Conservation (phyloP, 2,797 vertebrate species). For the Acomys russatus region DNA sequence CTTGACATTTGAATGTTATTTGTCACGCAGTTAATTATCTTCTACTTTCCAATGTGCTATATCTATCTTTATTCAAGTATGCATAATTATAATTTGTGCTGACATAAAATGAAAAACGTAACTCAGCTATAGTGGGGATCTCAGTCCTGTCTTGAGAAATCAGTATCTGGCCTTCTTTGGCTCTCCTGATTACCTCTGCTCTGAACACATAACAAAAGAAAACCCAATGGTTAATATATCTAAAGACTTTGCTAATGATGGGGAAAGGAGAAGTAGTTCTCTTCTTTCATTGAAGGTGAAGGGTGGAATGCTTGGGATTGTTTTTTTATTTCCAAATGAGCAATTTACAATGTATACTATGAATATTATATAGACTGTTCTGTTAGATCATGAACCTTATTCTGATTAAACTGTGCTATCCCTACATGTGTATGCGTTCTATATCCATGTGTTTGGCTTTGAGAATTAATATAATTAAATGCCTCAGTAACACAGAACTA, state of each 20-base stretch:
- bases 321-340: slow-evolving; percentile 60
- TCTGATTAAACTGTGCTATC: slow-evolving; percentile 51
- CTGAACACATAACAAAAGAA: not conserved
- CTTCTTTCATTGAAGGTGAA: not conserved
- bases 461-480: slow-evolving; percentile 55
- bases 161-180: not conserved
- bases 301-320: slow-evolving; percentile 24
- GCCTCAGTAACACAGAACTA: not conserved
- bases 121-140: not conserved
- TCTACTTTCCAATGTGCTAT: not conserved
- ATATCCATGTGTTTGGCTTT: slow-evolving; percentile 14
- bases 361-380: slow-evolving; percentile 34
- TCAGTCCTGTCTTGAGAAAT: not conserved
- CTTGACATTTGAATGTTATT: not conserved
- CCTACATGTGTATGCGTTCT: slow-evolving; percentile 58
- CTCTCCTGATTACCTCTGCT: not conserved
- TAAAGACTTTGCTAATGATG: not conserved
- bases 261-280: not conserved
- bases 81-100: slow-evolving; percentile 59
- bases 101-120: not conserved
- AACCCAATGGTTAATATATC: too few relatives aligned
- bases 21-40: not conserved
- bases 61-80: slow-evolving; percentile 62
- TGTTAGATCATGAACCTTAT: slow-evolving; percentile 66
- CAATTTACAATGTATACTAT: slow-evolving; percentile 60